Conservation (phyloP, 1,140 invertebrate genomes). For the Delia radicum region DNA sequence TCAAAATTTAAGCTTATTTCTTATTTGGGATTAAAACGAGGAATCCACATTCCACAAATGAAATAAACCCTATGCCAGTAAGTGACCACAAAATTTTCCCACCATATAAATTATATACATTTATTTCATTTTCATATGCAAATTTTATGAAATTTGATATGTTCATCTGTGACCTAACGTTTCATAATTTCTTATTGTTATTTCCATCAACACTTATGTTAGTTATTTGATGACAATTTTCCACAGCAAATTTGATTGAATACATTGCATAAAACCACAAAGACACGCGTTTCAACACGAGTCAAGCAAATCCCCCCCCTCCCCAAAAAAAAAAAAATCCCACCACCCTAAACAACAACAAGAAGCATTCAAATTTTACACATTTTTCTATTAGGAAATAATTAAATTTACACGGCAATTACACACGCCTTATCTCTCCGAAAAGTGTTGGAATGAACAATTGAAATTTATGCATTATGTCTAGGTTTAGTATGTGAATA, state of each 20-base stretch:
- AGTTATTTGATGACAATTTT: conserved; percentile 19
- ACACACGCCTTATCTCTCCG: conserved; percentile 31
- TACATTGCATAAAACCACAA: conserved; percentile 1
- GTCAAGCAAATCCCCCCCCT: neutral
- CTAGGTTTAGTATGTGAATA: too few species aligned
- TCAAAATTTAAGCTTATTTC: too few species aligned
- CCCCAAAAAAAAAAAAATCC: neutral
- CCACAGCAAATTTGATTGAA: conserved; percentile 26
- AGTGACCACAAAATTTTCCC: neutral
- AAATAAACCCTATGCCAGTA: too few species aligned
- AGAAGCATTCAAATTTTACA: conserved; percentile 1
- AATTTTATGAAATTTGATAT: conserved; percentile 13
- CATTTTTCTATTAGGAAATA: conserved; percentile 33
- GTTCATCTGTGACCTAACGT: neutral
- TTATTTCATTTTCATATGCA: conserved; percentile 9
- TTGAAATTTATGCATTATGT: too few species aligned
- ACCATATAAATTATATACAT: neutral
- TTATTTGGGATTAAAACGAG: too few species aligned
- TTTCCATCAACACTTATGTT: conserved; percentile 5
- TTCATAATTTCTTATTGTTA: neutral
- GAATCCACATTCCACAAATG: too few species aligned
- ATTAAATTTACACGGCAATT: conserved; percentile 57
- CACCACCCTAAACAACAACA: neutral
- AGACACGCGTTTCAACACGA: neutral
- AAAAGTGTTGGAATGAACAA: too few species aligned